Conservation (phyloP, 2,888 invertebrate species). For the Sphaeridia pumilis region DNA sequence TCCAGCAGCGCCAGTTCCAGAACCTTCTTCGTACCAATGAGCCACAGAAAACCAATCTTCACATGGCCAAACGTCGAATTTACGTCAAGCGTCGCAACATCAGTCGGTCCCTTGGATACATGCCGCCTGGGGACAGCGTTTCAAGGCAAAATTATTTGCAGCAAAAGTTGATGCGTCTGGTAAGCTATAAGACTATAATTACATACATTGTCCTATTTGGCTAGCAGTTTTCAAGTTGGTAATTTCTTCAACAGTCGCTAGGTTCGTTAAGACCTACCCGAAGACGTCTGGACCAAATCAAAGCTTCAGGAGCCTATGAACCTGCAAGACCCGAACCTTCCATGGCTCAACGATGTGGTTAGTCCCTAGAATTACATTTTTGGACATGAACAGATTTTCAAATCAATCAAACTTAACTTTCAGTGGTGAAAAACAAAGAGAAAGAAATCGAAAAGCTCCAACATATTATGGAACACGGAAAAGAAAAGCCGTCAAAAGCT, state of each 20-base stretch:
- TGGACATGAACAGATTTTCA: background rate
- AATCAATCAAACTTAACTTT: background rate
- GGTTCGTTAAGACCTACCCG: conserved; percentile 3
- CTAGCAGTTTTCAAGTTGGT: background rate
- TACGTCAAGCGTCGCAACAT: conserved; percentile 1
- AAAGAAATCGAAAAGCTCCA: conserved; percentile 25
- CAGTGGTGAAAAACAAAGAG: conserved; percentile 16
- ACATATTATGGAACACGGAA: conserved; percentile 28
- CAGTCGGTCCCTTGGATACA: conserved; percentile 1
- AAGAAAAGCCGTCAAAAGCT: conserved; percentile 11
- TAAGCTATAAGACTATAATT: background rate
- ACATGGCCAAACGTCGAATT: conserved; percentile 11
- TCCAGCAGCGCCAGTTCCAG: conserved; percentile 25
- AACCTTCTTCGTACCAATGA: conserved; percentile 25
- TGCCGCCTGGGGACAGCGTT: background rate
- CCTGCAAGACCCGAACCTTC: conserved; percentile 3
- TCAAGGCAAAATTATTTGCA: background rate
- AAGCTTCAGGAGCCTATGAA: conserved; percentile 23
- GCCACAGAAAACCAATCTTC: conserved; percentile 16
- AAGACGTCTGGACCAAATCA: conserved; percentile 20
- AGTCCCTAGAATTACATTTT: no score
- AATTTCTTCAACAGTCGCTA: background rate
- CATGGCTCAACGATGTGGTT: background rate
- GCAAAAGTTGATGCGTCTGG: background rate
- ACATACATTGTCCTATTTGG: background rate